Conservation (phyloP, 2,113 vertebrate species). For the Eulemur macaco region DNA sequence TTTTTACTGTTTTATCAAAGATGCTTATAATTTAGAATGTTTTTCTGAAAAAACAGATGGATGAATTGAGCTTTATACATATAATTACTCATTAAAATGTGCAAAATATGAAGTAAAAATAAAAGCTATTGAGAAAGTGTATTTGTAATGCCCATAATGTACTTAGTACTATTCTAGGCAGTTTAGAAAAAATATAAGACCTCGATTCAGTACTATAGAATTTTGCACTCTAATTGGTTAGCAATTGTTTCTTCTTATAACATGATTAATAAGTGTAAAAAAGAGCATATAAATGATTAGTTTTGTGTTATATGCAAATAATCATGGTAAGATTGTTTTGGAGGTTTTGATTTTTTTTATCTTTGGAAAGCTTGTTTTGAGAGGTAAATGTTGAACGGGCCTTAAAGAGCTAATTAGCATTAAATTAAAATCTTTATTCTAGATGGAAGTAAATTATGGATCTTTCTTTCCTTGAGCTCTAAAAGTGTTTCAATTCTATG, state of each 20-base stretch:
- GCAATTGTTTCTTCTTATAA: not conserved
- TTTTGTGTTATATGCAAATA: not conserved
- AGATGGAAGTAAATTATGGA: not conserved
- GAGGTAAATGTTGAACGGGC: not conserved
- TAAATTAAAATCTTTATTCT: constrained; percentile 15
- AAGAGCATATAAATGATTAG: not conserved
- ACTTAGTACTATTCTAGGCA: not conserved
- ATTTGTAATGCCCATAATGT: not conserved
- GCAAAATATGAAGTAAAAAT: constrained; percentile 36
- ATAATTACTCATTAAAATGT: constrained; percentile 55
- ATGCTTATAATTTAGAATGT: constrained; percentile 39
- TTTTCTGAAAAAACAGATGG: constrained; percentile 18
- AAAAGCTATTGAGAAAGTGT: constrained; percentile 10
- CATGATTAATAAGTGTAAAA: not conserved
- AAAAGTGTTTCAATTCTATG: not conserved
- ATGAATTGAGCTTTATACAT: constrained; percentile 29
- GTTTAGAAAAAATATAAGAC: not conserved
- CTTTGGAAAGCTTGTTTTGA: constrained; percentile 29
- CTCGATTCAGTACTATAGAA: not conserved
- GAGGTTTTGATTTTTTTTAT: not conserved
- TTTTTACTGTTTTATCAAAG: constrained; percentile 65
- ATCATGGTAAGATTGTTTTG: not conserved
- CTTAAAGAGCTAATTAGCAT: not conserved
- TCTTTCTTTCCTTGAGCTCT: not conserved
- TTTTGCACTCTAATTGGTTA: not conserved